Evolutionary conservation across 2,888 invertebrate species (phyloP).

Genomic region (Shargacucullia verbasci): DNA sequence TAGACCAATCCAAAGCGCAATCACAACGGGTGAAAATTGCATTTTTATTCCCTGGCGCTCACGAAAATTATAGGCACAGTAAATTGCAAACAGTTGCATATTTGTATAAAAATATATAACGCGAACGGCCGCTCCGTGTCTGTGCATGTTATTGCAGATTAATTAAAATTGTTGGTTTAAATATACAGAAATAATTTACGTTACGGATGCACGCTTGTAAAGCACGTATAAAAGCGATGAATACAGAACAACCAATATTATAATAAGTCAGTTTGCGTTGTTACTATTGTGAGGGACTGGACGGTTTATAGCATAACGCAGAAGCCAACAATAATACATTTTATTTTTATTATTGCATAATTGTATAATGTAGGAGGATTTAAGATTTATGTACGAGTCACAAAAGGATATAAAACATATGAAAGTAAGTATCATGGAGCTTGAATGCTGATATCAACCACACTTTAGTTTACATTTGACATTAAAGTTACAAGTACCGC

Average conservation of each 20-base stretch:
- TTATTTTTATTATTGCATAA: constrained; percentile 45
- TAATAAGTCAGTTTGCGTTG: constrained; percentile 16
- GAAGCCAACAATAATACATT: constrained; percentile 34
- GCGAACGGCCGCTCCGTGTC: constrained; percentile 45
- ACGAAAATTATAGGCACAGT: constrained; percentile 75
- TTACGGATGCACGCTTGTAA: constrained; percentile 16
- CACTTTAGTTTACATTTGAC: constrained; percentile 48
- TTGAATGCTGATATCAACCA: constrained; percentile 46
- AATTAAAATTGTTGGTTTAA: constrained; percentile 56
- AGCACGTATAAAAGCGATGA: constrained; percentile 38
- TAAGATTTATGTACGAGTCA: constrained; percentile 40
- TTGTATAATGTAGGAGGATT: constrained; percentile 37
- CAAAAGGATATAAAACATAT: constrained; percentile 46
- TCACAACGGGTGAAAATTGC: constrained; percentile 75
- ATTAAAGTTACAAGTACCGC: constrained; percentile 54
- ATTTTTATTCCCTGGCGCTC: constrained; percentile 74
- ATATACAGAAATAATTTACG: constrained; percentile 42
- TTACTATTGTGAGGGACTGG: constrained; percentile 2
- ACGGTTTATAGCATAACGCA: constrained; percentile 30
- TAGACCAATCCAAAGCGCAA: constrained; percentile 72
- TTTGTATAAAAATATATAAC: constrained; percentile 64
- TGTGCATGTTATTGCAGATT: constrained; percentile 58
- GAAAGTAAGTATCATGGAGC: constrained; percentile 44
- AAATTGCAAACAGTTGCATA: constrained; percentile 69
- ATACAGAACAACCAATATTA: constrained; percentile 31